Percentiles rank a stretch among this genome's conserved stretches.
Conservation (phyloP, 2,888 invertebrate genomes). For the Electrophaes corylata region DNA sequence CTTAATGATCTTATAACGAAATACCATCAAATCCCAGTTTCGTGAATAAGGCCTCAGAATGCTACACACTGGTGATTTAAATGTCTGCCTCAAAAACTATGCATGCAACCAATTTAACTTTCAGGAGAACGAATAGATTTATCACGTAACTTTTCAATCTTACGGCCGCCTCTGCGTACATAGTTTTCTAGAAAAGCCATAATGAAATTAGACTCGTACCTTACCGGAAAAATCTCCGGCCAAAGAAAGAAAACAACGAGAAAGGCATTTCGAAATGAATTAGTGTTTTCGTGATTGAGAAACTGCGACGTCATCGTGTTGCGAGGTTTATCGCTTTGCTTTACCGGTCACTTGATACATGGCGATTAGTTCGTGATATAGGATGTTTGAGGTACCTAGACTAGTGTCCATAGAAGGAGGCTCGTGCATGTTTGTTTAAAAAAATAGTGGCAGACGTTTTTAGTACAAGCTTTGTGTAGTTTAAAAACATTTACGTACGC, state of each 20-base stretch:
- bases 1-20: too few species aligned
- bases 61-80: too few species aligned
- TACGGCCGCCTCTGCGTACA: background rate
- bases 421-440: background rate
- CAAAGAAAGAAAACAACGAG: conserved; percentile 39
- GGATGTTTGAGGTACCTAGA: background rate
- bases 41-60: too few species aligned
- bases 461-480: too few species aligned
- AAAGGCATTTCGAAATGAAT: conserved; percentile 35
- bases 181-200: background rate
- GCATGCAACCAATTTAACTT: too few species aligned
- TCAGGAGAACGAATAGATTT: too few species aligned
- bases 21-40: too few species aligned
- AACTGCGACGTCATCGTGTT: conserved; percentile 10
- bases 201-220: conserved; percentile 37
- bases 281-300: conserved; percentile 24
- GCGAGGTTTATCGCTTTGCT: background rate
- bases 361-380: background rate
- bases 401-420: too few species aligned
- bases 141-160: too few species aligned
- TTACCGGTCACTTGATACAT: background rate
- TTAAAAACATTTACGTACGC: too few species aligned
- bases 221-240: conserved; percentile 64
- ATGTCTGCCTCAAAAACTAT: too few species aligned
- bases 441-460: too few species aligned